Evolutionary conservation across 2,888 invertebrate genomes (phyloP), one percentile per base, ranked within the genome.

Genomic region (Chironomus tentans): DNA sequence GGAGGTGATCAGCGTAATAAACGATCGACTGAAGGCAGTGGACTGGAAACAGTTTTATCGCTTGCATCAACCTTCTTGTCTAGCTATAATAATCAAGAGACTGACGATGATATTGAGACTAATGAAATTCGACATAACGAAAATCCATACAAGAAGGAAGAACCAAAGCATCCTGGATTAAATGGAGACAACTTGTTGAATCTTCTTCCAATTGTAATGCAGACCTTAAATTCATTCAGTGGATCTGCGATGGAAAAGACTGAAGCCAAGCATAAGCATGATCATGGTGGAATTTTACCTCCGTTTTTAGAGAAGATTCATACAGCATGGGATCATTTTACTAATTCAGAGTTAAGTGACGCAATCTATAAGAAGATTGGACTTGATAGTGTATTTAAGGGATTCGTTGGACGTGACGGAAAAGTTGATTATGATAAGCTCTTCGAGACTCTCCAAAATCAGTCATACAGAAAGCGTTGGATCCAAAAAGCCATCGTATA

Each of bases 381-480:
- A 0, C 84, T 92, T 15, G 89, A 90, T 78, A 88, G 87, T 69
- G 87, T 90, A 4, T 85, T 92, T 78, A 90, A 90, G 80, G 84
- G 84, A 72, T 93, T 94, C 82, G 86, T 87, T 3, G 90, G 90
- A 24, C 86, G 89, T 1, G 87, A 89, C 76, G 93, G 92, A 0
- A 88, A 87, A 77, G 84, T 93, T 77, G 90, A 90, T 80, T 91
- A 92, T 79, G 89, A 89, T 68, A 86, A 88, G 78, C 89, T 94
- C 80, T 87, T 92, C 79, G 91, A 90, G 79, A 90, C 91, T 79
- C 88, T 94, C 79, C 92, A 94, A 81, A 93, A 93, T 81, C 92
- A 91, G 77, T 89, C 90, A 69, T 91, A 93, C 80, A 88, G 94
- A 78, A 87, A 91, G 70, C 89, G 91, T 78, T 94, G 94, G 94